Conservation (phyloP, 2,888 invertebrate species). For the Tridacna crocea region DNA sequence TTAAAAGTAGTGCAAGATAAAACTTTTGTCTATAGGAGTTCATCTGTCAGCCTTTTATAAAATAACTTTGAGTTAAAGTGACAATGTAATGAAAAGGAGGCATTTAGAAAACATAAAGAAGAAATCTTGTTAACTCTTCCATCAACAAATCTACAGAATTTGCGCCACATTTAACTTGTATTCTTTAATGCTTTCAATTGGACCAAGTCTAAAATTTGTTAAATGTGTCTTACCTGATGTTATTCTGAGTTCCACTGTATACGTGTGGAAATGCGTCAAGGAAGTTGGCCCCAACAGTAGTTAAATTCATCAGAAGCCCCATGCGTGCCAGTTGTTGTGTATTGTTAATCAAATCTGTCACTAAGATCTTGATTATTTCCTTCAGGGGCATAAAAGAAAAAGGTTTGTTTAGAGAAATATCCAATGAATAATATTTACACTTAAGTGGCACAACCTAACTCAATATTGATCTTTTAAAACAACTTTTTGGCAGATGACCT, state of each 20-base stretch:
- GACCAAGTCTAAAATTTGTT: too few species aligned
- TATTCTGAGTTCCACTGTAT: not conserved
- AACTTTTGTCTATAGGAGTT: too few species aligned
- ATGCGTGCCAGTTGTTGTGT: not conserved
- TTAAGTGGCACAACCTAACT: not conserved
- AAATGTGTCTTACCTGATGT: not conserved
- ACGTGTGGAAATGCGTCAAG: conserved; percentile 6
- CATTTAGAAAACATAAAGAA: not conserved
- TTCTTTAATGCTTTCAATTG: too few species aligned
- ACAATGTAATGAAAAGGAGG: not conserved
- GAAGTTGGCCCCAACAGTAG: conserved; percentile 11
- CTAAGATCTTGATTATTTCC: not conserved
- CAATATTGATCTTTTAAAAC: not conserved
- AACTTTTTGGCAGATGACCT: too few species aligned
- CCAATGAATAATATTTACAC: not conserved
- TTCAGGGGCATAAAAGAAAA: not conserved
- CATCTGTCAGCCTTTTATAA: too few species aligned
- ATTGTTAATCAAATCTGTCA: not conserved
- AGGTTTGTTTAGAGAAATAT: not conserved
- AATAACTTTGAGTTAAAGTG: too few species aligned
- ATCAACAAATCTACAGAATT: too few species aligned
- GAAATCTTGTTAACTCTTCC: not conserved
- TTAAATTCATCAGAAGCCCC: not conserved
- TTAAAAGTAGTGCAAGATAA: not conserved
- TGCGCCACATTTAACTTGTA: too few species aligned